Evolutionary conservation across 2,113 vertebrate species (phyloP).

Genomic region (Crotalus helleri): DNA sequence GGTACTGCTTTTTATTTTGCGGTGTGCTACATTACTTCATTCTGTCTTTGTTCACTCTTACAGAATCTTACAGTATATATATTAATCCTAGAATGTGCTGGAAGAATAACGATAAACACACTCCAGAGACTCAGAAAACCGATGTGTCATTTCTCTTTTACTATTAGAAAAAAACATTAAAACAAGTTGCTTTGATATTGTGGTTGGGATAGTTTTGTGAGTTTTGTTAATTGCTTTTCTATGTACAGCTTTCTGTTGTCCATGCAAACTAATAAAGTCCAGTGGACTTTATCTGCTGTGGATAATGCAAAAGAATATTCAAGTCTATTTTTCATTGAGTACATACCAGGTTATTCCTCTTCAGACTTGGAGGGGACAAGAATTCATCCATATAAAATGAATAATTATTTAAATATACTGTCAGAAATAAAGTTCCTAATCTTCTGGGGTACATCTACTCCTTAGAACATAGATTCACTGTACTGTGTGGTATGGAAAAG

Average conservation of each 20-base stretch:
- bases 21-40: not conserved
- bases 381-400: not conserved
- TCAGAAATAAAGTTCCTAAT: not conserved
- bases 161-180: not conserved
- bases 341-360: not conserved
- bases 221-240: not conserved
- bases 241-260: not conserved
- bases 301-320: not conserved
- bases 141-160: constrained; percentile 6
- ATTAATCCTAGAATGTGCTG: not conserved
- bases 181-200: not conserved
- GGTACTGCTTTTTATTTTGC: not conserved
- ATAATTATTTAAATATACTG: not conserved
- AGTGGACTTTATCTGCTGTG: constrained; percentile 37
- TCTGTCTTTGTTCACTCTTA: not conserved
- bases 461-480: not conserved
- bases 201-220: not conserved
- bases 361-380: not conserved
- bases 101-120: not conserved
- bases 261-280: constrained; percentile 34
- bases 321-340: not conserved
- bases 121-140: not conserved
- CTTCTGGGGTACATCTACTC: not conserved
- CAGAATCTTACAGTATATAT: not conserved
- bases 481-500: not conserved